A percentile compares a stretch with the other conserved stretches of the same genome.
Conservation (phyloP, 2,888 invertebrate genomes). For the Laspeyria flexula region DNA sequence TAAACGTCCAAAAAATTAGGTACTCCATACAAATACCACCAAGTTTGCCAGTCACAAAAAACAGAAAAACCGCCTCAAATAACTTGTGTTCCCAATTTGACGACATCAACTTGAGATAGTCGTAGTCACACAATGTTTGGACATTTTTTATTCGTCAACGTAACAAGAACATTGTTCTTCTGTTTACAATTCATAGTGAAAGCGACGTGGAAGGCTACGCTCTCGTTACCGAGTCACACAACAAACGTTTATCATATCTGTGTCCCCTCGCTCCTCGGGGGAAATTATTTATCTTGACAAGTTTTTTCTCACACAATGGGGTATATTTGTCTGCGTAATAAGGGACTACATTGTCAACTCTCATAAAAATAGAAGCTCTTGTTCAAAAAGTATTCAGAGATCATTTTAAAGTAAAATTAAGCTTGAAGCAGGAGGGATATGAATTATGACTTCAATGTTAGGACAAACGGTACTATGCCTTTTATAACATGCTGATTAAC, state of each 20-base stretch:
- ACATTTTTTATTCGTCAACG: neutral
- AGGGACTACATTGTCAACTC: neutral
- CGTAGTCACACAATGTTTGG: neutral
- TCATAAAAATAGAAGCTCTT: slow-evolving; percentile 3
- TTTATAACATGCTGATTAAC: too few relatives aligned
- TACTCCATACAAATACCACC: too few relatives aligned
- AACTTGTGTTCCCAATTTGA: too few relatives aligned
- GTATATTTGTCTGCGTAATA: neutral
- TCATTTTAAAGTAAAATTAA: too few relatives aligned
- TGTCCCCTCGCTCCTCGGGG: slow-evolving; percentile 25
- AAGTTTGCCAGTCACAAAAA: too few relatives aligned
- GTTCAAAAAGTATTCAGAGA: too few relatives aligned
- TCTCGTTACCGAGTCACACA: slow-evolving; percentile 21
- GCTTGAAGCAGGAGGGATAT: too few relatives aligned
- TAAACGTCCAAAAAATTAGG: too few relatives aligned
- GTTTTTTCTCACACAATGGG: slow-evolving; percentile 12
- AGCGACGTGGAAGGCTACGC: neutral
- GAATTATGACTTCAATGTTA: too few relatives aligned
- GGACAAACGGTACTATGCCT: too few relatives aligned
- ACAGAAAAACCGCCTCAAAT: too few relatives aligned
- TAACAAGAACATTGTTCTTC: neutral
- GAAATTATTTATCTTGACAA: slow-evolving; percentile 26
- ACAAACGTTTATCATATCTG: slow-evolving; percentile 32
- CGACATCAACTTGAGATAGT: too few relatives aligned
- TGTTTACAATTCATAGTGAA: slow-evolving; percentile 8